These are phyloP conservation scores for Tachysurus vachellii DNA, from an alignment of 2,113 vertebrate species.

Conservation along the genomic window DNA sequence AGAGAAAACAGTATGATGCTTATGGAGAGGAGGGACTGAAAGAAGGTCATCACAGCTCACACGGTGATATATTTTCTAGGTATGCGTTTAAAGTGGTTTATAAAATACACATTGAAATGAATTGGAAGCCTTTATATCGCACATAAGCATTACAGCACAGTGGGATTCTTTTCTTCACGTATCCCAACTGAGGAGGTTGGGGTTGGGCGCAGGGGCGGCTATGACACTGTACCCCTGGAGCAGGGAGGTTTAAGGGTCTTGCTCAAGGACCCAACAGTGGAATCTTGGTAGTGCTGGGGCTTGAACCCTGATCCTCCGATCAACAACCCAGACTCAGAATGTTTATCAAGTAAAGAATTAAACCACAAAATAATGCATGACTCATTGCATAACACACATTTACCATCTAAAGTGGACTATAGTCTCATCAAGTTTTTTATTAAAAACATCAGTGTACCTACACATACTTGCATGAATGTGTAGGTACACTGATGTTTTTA, in stretches of 20 bases:
- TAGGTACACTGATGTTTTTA: too few species aligned
- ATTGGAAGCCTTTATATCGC: too few species aligned
- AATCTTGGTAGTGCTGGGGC: too few species aligned
- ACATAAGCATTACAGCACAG: too few species aligned
- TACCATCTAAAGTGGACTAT: background rate
- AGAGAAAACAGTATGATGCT: slow-evolving; percentile 92
- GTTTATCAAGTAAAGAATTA: background rate
- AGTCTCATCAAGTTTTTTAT: background rate
- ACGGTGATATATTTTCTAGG: slow-evolving; percentile 98
- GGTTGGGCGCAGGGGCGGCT: too few species aligned
- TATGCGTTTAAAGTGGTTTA: slow-evolving; percentile 61
- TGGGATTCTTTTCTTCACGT: too few species aligned
- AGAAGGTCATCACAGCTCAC: slow-evolving; percentile 94
- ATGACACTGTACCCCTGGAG: too few species aligned
- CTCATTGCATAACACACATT: background rate
- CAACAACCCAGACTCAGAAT: too few species aligned
- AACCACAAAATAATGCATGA: background rate
- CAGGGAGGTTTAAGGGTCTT: too few species aligned
- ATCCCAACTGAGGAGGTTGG: too few species aligned
- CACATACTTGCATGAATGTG: background rate
- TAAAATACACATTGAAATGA: background rate
- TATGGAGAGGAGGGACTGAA: slow-evolving; percentile 96
- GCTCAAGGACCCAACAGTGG: too few species aligned
- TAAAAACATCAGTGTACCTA: background rate
- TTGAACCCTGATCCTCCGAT: too few species aligned